Conservation (phyloP, 2,797 vertebrate species). For the Botia almorhae region DNA sequence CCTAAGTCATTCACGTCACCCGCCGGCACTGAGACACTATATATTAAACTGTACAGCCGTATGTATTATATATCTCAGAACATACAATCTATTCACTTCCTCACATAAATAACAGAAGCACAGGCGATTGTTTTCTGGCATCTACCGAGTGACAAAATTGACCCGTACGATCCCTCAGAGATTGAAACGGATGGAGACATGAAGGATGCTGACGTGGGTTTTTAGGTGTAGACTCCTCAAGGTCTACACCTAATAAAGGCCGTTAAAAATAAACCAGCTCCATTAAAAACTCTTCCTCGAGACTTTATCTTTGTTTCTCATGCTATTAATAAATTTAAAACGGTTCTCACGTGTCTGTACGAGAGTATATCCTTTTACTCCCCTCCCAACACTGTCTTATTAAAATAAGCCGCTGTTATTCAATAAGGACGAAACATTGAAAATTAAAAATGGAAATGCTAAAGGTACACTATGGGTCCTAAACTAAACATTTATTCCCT, state of each 20-base stretch:
- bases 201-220: conserved; percentile 55
- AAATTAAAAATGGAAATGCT: neutral
- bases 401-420: neutral
- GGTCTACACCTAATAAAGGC: conserved; percentile 22
- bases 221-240: conserved; percentile 3
- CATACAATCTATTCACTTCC: conserved; percentile 15
- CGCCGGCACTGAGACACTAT: conserved; percentile 74
- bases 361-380: neutral
- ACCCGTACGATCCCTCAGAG: conserved; percentile 38
- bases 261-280: conserved; percentile 38
- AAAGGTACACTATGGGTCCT: neutral
- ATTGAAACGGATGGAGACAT: conserved; percentile 60
- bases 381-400: neutral
- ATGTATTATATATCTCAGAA: neutral
- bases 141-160: conserved; percentile 17
- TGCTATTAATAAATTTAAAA: neutral
- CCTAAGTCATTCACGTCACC: conserved; percentile 69
- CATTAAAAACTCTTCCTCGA: conserved; percentile 20
- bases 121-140: conserved; percentile 19
- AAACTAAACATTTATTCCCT: neutral
- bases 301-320: conserved; percentile 10
- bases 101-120: conserved; percentile 8
- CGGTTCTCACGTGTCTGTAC: neutral
- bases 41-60: neutral
- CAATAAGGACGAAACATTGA: neutral